A percentile compares a stretch with the other conserved stretches of the same genome.
phyloP scores from a whole-genome alignment of 2,888 invertebrate species.

The Dioctria rufipes region DNA sequence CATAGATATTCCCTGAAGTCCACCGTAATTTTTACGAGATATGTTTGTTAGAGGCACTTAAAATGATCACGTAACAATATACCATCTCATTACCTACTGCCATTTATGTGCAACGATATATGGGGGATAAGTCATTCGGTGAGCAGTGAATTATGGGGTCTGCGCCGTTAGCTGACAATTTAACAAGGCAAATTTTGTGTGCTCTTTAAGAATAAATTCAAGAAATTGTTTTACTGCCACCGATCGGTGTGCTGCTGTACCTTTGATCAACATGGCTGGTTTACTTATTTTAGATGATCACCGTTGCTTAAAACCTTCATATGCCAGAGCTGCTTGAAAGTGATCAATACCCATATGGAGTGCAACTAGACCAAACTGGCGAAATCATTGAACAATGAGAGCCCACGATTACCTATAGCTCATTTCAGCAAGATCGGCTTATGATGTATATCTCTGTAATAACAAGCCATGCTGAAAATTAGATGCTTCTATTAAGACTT shows the following conservation, averaged over 20 bases:
- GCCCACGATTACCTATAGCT: no score
- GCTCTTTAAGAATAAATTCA: background rate
- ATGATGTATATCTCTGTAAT: no score
- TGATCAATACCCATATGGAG: background rate
- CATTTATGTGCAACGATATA: conserved; percentile 25
- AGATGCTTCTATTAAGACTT: no score
- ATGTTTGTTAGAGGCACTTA: conserved; percentile 28
- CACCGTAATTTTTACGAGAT: conserved; percentile 23
- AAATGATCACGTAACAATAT: conserved; percentile 41
- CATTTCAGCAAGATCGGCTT: no score
- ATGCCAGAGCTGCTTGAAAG: background rate
- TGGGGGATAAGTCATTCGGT: conserved; percentile 23
- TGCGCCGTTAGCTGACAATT: no score
- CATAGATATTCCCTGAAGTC: conserved; percentile 35
- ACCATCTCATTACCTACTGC: conserved; percentile 37
- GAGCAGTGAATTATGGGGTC: background rate
- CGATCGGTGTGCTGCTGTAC: background rate
- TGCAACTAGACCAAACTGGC: background rate
- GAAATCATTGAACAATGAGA: background rate
- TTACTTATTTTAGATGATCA: background rate
- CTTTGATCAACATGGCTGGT: background rate
- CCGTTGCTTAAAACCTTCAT: background rate
- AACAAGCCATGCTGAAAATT: no score
- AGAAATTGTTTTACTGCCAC: background rate
- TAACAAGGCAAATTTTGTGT: no score